phyloP scores from a whole-genome alignment of 2,888 invertebrate genomes.

The Aromia moschata region DNA sequence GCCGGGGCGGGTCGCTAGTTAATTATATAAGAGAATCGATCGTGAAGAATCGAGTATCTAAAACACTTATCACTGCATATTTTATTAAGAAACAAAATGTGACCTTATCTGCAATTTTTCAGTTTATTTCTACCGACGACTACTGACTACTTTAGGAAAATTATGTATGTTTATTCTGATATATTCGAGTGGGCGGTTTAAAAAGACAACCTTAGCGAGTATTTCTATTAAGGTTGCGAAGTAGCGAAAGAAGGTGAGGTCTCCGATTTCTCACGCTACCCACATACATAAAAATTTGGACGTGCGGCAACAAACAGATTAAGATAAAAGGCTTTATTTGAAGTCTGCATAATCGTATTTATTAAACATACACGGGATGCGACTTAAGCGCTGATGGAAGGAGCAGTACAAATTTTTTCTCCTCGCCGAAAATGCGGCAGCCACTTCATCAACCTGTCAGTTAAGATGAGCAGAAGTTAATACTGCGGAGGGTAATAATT shows the following conservation, averaged over 20 bases:
- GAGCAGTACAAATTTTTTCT: conserved; percentile 53
- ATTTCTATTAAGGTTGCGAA: background rate
- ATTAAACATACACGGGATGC: conserved; percentile 46
- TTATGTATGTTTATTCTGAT: too few relatives aligned
- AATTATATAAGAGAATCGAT: too few relatives aligned
- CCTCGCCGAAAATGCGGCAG: conserved; percentile 58
- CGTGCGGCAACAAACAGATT: conserved; percentile 24
- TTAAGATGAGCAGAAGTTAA: conserved; percentile 41
- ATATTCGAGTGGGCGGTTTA: background rate
- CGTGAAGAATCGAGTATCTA: too few relatives aligned
- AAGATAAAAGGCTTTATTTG: conserved; percentile 35
- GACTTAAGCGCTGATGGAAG: conserved; percentile 45
- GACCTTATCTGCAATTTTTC: too few relatives aligned
- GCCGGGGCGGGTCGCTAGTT: too few relatives aligned
- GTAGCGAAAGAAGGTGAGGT: background rate
- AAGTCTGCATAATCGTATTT: conserved; percentile 46
- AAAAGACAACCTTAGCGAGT: background rate
- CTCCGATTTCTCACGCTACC: background rate
- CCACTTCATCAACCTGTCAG: conserved; percentile 60
- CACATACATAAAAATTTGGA: conserved; percentile 5
- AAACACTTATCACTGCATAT: too few relatives aligned
- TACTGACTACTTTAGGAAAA: too few relatives aligned
- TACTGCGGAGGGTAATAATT: conserved; percentile 52
- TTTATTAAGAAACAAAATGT: too few relatives aligned
- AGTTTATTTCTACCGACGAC: too few relatives aligned